A percentile compares a stretch with the other conserved stretches of the same genome.
phyloP scores from a whole-genome alignment of 2,113 vertebrate genomes.

The Caretta caretta region DNA sequence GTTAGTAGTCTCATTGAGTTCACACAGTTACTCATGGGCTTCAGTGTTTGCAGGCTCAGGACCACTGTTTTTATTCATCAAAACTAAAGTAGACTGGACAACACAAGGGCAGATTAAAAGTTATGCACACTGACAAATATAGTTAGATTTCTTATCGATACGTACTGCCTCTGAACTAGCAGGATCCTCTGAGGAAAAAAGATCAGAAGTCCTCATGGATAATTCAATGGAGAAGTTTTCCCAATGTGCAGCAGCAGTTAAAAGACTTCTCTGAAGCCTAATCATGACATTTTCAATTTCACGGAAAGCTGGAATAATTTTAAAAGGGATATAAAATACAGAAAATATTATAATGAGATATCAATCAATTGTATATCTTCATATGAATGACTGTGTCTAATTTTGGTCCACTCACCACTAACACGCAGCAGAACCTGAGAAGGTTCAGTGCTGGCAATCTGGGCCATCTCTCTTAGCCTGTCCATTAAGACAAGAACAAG shows the following conservation, averaged over 20 bases:
- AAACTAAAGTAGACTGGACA: not conserved
- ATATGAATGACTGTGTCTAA: not conserved
- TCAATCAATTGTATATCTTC: not conserved
- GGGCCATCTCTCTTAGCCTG: not conserved
- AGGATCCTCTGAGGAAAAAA: not conserved
- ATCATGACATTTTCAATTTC: rapidly evolving
- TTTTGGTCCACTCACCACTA: not conserved
- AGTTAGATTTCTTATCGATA: not conserved
- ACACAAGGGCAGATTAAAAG: not conserved
- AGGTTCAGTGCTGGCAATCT: not conserved
- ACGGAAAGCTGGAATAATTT: not conserved
- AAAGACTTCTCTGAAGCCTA: not conserved
- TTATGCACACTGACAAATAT: not conserved
- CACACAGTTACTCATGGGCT: not conserved
- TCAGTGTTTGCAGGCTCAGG: not conserved
- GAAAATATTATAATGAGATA: not conserved
- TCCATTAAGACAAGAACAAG: not conserved
- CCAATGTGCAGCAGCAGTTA: rapidly evolving
- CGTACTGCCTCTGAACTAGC: not conserved
- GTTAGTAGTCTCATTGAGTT: not conserved
- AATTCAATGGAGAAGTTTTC: not conserved
- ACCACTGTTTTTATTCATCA: not conserved
- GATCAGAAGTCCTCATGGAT: not conserved
- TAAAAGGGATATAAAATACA: not conserved
- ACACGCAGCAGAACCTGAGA: not conserved